Evolutionary conservation across 2,113 vertebrate genomes (phyloP), one percentile per base, ranked within the genome.

Genomic region (Enhydra lutris): DNA sequence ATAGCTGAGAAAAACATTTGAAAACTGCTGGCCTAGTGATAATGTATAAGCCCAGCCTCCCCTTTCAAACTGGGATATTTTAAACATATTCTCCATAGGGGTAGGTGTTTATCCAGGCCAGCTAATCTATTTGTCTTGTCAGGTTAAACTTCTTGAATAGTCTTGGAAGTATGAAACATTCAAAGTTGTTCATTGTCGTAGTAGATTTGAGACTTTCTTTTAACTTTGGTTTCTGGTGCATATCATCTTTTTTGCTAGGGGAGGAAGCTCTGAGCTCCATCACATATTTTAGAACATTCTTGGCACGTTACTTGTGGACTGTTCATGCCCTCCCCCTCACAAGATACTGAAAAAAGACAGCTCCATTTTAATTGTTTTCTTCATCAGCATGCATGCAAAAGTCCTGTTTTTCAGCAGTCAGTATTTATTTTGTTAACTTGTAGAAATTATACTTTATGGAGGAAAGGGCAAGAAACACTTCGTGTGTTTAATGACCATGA

Each of bases 231-330:
- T 95, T 96, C 94, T 96, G 89, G 67, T 96, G 45, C 42, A 7
- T 86, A 71, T 92, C 92, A 65, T 89, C 55, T 63, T 96, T 87
- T 91, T 95, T 94, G 73, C 10, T 13, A 76, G 91, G 93, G 23
- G 45, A 97, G 73, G 81, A 81, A 94, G 91, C 85, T 85, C 65
- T 94, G 85, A 97, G 89, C 85, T 87, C 78, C 36, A 55, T 94
- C 97, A 90, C 96, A 92, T 97, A 94, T 47, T 98, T 98, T 96
- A 93, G 89, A 95, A 94, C 97, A 97, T 98, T 97, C 94, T 97
- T 98, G 97, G 95, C 97, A 89, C 15, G 0, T 82, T 87, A 36
- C 85, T 69, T 87, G 89, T 95, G 82, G 85, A 73, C 91, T 97
- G 36, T 85, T 96, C 42, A 4, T 96, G 78, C 81, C 85, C 88